A percentile compares a stretch with the other conserved stretches of the same genome.
Evolutionary conservation across 2,113 vertebrate species (phyloP).

Genomic region (Heliornis fulica): DNA sequence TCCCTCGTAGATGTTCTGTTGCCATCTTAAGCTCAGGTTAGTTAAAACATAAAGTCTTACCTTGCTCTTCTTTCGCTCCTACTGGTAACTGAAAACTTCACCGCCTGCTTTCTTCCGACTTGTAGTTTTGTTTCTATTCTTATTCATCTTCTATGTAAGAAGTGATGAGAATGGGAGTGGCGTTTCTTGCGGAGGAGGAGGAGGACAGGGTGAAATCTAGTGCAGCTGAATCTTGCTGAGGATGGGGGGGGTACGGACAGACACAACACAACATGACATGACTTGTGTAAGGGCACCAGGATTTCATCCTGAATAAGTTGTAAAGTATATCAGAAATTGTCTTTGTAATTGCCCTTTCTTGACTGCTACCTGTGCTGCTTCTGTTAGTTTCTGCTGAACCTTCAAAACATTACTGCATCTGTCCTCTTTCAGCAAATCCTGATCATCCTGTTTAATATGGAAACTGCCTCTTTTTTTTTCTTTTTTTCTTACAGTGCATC

Average conservation of each 20-base stretch:
- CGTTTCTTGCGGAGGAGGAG: not conserved
- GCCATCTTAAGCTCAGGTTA: not conserved
- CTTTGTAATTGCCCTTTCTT: not conserved
- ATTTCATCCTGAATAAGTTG: not conserved
- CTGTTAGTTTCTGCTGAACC: not conserved
- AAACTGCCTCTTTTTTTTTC: not conserved
- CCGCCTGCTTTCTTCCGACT: not conserved
- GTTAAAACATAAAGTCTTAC: not conserved
- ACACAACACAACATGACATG: too few relatives aligned
- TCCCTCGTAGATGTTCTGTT: not conserved
- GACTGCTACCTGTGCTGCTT: not conserved
- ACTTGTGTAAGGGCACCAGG: not conserved
- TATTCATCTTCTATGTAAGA: not conserved
- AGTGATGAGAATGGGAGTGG: not conserved
- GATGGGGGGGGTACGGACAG: not conserved
- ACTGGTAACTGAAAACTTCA: not conserved
- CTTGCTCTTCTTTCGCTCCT: not conserved
- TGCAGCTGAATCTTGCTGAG: not conserved
- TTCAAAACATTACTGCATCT: not conserved
- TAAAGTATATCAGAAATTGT: not conserved
- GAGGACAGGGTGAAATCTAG: not conserved
- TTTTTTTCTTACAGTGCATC: not conserved
- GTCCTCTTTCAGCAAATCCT: not conserved
- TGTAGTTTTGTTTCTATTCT: not conserved
- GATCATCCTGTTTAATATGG: not conserved